Evolutionary conservation across 2,888 invertebrate species (phyloP).

Genomic region (Tenthredo scrophulariae): DNA sequence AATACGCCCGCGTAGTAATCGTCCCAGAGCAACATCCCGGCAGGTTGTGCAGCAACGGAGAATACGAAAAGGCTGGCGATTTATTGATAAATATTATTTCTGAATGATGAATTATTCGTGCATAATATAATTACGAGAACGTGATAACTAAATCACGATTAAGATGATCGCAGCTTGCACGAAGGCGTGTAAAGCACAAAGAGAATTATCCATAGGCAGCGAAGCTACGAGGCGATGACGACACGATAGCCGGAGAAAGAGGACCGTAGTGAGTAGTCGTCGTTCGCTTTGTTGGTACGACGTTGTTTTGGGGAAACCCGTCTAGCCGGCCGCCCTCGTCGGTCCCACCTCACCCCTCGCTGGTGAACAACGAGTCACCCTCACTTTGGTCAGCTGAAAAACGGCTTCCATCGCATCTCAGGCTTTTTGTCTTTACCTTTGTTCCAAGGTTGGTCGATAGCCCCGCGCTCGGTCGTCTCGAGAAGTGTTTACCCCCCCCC

Average conservation of each 20-base stretch:
- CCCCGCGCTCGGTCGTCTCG: constrained; percentile 28
- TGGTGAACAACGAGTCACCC: constrained; percentile 32
- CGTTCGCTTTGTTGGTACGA: constrained; percentile 28
- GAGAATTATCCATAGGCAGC: neutral
- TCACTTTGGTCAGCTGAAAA: constrained; percentile 44
- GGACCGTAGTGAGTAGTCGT: neutral
- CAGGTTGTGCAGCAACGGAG: neutral
- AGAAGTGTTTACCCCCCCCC: constrained; percentile 9
- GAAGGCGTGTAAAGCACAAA: neutral
- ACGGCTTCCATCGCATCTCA: constrained; percentile 36
- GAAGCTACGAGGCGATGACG: neutral
- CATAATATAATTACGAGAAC: neutral
- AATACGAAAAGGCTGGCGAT: neutral
- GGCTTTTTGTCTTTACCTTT: constrained; percentile 49
- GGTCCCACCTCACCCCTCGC: constrained; percentile 2
- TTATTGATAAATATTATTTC: constrained; percentile 18
- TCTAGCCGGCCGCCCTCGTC: constrained; percentile 47
- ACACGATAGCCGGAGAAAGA: constrained; percentile 17
- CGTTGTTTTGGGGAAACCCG: constrained; percentile 46
- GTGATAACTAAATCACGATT: constrained; percentile 1
- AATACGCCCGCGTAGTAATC: constrained; percentile 20
- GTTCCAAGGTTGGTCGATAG: constrained; percentile 51
- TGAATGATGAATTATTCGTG: neutral
- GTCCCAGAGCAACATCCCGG: neutral
- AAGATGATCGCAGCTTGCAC: neutral